Evolutionary conservation across 2,113 vertebrate genomes (phyloP), one percentile per base, ranked within the genome.

Genomic region (Junco hyemalis): DNA sequence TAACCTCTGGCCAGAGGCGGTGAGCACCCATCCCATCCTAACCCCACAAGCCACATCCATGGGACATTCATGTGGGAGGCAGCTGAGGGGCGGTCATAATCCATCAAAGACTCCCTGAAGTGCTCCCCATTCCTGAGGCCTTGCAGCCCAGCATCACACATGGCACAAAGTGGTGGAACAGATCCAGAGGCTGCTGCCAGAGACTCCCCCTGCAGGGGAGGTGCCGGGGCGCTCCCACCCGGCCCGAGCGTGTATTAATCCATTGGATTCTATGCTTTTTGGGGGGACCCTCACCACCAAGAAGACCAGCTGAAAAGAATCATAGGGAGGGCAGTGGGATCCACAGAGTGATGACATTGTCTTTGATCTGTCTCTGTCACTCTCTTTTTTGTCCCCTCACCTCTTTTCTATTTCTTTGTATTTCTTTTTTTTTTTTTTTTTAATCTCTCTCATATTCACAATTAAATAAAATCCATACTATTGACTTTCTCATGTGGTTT

Each of bases 321-420:
- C 16, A 24, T 21, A 5, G 2, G 16, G 36, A 9, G 0, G 2
- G 9, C 9, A 15, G 31, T 35, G 31, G 12, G 33, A 51, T 44
- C 25, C 31, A 51, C 0, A 1, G 15, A 21, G 10, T 21, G 11
- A 16, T 35, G 33, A 13, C 11, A 44, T 31, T 61, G 29, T 36
- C 45, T 82, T 82, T 61, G 17, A 61, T 71, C 31, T 35, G 8
- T 44, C 36, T 44, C 57, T 7, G 10, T 26, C 26, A 18, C 4
- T 72, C 14, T 19, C 45, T 61, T 35, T 35, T 60, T 33, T 36
- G 16, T 61, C 7, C 4, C 8, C 8, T 3, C 10, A 53, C 6
- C 3, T 44, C 25, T 44, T 25, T 61, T 42, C 36, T 61, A 23
- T 42, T 51, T 61, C 33, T 54, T 33, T 63, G 4, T 36, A 14